These are phyloP conservation scores for Corynorhinus townsendii DNA, from an alignment of 2,113 vertebrate species.

Conservation along the genomic window DNA sequence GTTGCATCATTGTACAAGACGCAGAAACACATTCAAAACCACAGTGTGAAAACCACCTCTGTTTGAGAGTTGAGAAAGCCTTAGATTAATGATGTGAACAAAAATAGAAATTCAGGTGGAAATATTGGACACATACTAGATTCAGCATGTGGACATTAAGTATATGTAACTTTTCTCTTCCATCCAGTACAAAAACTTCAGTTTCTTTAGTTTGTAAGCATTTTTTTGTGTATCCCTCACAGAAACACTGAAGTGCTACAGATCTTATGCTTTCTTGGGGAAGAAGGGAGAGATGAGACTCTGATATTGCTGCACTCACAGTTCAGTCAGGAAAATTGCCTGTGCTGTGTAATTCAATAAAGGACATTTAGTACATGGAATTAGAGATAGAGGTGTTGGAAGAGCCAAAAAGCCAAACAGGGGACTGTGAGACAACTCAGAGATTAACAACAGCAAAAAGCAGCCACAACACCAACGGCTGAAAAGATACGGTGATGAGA, in stretches of 20 bases:
- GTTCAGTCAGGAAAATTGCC: background rate
- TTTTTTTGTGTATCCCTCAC: background rate
- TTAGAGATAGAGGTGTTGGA: background rate
- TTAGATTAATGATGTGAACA: background rate
- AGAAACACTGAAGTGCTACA: background rate
- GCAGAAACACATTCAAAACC: constrained; percentile 34
- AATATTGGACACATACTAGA: background rate
- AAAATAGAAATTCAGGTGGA: background rate
- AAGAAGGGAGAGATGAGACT: background rate
- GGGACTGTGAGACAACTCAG: background rate
- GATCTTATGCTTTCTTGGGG: background rate
- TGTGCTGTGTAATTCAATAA: background rate
- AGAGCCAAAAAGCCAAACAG: background rate
- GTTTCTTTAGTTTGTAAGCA: background rate
- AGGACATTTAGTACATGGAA: background rate
- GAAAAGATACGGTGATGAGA: background rate
- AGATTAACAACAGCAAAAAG: background rate
- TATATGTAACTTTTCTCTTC: background rate
- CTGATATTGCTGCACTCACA: background rate
- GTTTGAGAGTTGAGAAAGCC: background rate
- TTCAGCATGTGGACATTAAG: background rate
- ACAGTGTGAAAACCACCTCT: background rate
- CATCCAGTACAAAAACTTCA: background rate
- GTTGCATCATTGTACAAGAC: background rate
- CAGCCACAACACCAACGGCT: background rate